Evolutionary conservation across 1,140 invertebrate genomes (phyloP).

Genomic region (Heliconius eleuchia): DNA sequence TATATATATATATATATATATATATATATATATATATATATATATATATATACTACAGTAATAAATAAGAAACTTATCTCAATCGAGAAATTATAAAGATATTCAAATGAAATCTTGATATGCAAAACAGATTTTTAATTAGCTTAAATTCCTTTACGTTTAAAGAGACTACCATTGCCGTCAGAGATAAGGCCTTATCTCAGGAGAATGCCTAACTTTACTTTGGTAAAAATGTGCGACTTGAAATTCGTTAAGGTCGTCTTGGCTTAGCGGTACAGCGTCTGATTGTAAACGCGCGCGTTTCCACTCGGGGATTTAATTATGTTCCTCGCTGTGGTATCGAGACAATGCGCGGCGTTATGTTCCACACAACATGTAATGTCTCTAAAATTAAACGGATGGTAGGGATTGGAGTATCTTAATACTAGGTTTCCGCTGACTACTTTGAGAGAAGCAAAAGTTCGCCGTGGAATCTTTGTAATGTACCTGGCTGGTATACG

Average conservation of each 20-base stretch:
- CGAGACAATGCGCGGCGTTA: neutral
- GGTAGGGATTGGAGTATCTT: neutral
- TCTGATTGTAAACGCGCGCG: too few species aligned
- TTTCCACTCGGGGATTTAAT: neutral
- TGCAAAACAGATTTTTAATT: slow-evolving; percentile 15
- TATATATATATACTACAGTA: neutral
- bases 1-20: too few species aligned
- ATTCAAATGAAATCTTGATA: slow-evolving; percentile 18
- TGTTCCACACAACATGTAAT: neutral
- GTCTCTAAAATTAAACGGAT: neutral
- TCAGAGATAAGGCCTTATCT: neutral
- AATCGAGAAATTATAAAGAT: slow-evolving; percentile 16
- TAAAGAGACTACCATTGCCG: neutral
- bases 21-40: too few species aligned
- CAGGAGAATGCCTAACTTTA: neutral
- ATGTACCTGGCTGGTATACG: too few species aligned
- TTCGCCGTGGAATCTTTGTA: too few species aligned
- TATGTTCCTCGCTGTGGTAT: too few species aligned
- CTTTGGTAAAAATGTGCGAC: neutral
- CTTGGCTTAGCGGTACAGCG: too few species aligned
- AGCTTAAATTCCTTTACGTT: slow-evolving; percentile 15
- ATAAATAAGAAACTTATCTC: neutral
- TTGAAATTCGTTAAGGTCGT: neutral
- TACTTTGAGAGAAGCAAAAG: neutral
- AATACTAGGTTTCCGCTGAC: neutral